phyloP scores from a whole-genome alignment of 2,888 invertebrate genomes.

The Prosopocoilus inquinatus region DNA sequence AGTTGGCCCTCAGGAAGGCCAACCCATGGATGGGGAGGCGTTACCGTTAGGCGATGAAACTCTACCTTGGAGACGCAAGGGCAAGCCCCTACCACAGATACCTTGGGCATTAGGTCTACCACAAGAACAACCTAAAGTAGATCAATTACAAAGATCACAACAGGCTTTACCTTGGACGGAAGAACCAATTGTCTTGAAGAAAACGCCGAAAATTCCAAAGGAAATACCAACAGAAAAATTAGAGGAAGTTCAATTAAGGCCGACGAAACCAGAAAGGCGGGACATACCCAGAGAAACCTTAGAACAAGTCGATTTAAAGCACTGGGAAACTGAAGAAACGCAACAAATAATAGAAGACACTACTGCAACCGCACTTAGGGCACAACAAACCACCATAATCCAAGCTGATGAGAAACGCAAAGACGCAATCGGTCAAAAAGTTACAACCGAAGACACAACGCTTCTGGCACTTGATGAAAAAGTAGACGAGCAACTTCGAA shows the following conservation, averaged over 20 bases:
- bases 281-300: slow-evolving; percentile 42
- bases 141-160: slow-evolving; percentile 37
- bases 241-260: slow-evolving; percentile 53
- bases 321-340: slow-evolving; percentile 12
- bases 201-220: slow-evolving; percentile 46
- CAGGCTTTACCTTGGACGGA: slow-evolving; percentile 61
- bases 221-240: slow-evolving; percentile 45
- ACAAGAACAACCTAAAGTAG: slow-evolving; percentile 36
- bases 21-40: slow-evolving; percentile 49
- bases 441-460: too few species aligned
- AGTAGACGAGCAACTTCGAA: slow-evolving; percentile 4
- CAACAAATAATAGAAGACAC: slow-evolving; percentile 45
- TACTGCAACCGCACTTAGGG: slow-evolving; percentile 55
- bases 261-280: slow-evolving; percentile 47
- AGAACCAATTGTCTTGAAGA: slow-evolving; percentile 60
- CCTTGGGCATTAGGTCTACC: slow-evolving; percentile 10
- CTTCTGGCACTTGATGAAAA: not conserved
- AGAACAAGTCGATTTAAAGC: slow-evolving; percentile 54
- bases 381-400: not conserved
- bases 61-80: slow-evolving; percentile 53
- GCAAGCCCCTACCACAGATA: slow-evolving; percentile 16
- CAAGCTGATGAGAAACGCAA: too few species aligned
- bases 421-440: too few species aligned
- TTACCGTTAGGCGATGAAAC: slow-evolving; percentile 56
- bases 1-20: slow-evolving; percentile 33